Percentiles rank a stretch among this genome's conserved stretches.
Evolutionary conservation across 2,797 vertebrate genomes (phyloP).

Genomic region (Steatocranus sp.): DNA sequence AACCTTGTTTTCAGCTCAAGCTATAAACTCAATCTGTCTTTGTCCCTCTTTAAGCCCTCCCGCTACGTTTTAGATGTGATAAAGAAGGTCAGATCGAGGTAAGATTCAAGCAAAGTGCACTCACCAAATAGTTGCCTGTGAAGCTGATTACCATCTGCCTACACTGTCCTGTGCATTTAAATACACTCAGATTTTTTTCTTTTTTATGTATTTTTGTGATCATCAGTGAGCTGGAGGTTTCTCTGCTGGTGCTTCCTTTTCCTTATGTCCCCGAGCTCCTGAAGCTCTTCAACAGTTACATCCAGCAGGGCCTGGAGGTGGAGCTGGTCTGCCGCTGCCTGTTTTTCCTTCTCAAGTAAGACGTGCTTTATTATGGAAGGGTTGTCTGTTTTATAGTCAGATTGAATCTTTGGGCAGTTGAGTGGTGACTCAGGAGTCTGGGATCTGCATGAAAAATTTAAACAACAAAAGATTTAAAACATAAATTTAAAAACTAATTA

Average conservation of each 20-base stretch:
- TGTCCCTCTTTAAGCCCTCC: conserved; percentile 76
- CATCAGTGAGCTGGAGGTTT: conserved; percentile 90
- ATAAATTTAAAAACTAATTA: rapidly evolving
- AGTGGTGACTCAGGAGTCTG: not conserved
- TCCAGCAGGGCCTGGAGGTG: conserved; percentile 82
- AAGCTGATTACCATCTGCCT: not conserved
- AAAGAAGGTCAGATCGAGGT: conserved; percentile 93
- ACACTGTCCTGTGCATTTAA: not conserved
- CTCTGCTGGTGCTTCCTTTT: conserved; percentile 92
- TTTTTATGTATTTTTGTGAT: not conserved
- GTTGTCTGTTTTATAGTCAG: not conserved
- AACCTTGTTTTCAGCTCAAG: not conserved
- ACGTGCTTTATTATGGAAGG: not conserved
- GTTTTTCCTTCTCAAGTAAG: conserved; percentile 91
- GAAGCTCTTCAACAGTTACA: conserved; percentile 81
- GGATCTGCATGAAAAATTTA: not conserved
- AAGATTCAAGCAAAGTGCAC: conserved; percentile 18
- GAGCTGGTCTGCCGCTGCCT: conserved; percentile 93
- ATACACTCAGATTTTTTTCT: not conserved
- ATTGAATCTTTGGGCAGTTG: not conserved
- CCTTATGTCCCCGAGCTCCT: conserved; percentile 89
- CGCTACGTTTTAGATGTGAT: conserved; percentile 89
- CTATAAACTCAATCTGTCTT: not conserved
- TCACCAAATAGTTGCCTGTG: not conserved
- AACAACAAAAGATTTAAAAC: not conserved